phyloP scores from a whole-genome alignment of 2,797 vertebrate species.

The Notoglanidium macrostoma region DNA sequence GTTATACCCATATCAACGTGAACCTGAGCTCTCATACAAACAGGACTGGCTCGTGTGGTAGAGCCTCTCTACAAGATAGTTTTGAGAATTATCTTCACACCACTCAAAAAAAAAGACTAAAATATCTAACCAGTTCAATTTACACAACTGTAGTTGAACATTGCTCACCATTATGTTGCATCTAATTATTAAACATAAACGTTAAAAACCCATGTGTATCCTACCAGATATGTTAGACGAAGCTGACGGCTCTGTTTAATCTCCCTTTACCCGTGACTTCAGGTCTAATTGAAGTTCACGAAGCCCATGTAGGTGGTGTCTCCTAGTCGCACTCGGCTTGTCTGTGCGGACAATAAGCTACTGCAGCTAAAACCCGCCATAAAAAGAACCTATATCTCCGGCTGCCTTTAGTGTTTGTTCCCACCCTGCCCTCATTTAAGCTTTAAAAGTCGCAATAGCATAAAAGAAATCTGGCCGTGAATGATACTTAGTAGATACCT shows the following conservation, averaged over 20 bases:
- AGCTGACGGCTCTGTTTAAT: slow-evolving; percentile 44
- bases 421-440: slow-evolving; percentile 41
- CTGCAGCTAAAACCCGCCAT: slow-evolving; percentile 55
- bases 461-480: not conserved
- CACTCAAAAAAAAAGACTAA: not conserved
- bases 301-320: slow-evolving; percentile 73
- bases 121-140: not conserved
- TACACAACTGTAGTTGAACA: not conserved
- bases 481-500: not conserved
- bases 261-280: slow-evolving; percentile 55
- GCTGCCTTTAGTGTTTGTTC: slow-evolving; percentile 39
- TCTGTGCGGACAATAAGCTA: slow-evolving; percentile 78
- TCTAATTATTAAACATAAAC: not conserved
- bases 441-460: slow-evolving; percentile 34
- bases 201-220: slow-evolving; percentile 11
- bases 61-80: not conserved
- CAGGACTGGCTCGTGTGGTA: not conserved
- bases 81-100: not conserved
- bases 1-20: slow-evolving; percentile 10
- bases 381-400: slow-evolving; percentile 47
- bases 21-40: slow-evolving; percentile 6
- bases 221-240: slow-evolving; percentile 45
- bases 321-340: slow-evolving; percentile 65
- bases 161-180: slow-evolving; percentile 4
- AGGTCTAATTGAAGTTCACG: slow-evolving; percentile 60